A percentile compares a stretch with the other conserved stretches of the same genome.
phyloP scores from a whole-genome alignment of 2,113 vertebrate genomes.

The Spermophilus dauricus region DNA sequence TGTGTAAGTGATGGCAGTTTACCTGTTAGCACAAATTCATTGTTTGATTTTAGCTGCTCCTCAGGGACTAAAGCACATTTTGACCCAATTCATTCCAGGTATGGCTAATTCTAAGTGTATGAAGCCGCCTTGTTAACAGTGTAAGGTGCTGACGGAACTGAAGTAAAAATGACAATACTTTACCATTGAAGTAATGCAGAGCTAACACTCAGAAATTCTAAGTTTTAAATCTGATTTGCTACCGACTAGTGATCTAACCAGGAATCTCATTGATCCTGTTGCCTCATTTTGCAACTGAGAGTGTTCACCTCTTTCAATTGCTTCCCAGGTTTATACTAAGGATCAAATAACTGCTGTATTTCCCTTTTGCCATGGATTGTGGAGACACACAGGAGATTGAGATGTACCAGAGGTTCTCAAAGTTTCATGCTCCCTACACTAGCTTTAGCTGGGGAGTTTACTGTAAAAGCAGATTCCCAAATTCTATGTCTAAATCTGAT shows the following conservation, averaged over 20 bases:
- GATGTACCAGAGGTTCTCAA: background rate
- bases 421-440: background rate
- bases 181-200: background rate
- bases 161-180: background rate
- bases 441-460: background rate
- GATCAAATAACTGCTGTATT: background rate
- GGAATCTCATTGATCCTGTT: background rate
- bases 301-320: background rate
- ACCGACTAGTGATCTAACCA: background rate
- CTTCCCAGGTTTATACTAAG: background rate
- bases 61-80: background rate
- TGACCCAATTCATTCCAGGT: background rate
- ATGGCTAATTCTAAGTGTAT: background rate
- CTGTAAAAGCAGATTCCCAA: background rate
- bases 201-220: background rate
- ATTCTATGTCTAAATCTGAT: background rate
- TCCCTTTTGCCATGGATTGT: background rate
- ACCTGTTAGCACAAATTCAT: background rate
- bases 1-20: constrained; percentile 12
- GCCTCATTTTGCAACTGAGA: background rate
- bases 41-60: background rate
- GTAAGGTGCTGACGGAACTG: background rate
- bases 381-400: background rate
- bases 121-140: background rate
- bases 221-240: background rate